phyloP scores from a whole-genome alignment of 2,113 vertebrate genomes.

The Notothenia rossii region DNA sequence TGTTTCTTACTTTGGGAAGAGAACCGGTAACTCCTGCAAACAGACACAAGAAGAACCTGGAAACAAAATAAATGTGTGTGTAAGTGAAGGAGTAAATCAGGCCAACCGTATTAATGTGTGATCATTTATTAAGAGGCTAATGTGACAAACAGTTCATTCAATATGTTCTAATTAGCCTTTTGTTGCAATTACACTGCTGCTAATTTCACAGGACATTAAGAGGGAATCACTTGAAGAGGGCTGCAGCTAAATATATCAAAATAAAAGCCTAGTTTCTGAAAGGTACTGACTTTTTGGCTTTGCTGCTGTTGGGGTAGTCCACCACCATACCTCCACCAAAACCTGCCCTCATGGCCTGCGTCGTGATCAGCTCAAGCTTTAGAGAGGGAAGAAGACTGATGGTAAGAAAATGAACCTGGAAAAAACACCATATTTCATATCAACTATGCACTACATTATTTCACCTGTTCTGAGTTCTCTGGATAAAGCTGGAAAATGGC shows the following conservation, averaged over 20 bases:
- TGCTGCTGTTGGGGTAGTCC: slow-evolving; percentile 97
- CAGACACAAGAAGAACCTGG: slow-evolving; percentile 96
- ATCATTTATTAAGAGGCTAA: slow-evolving; percentile 7
- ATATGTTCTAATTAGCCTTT: slow-evolving; percentile 29
- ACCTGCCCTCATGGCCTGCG: slow-evolving; percentile 94
- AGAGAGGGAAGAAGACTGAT: neutral
- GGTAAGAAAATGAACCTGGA: neutral
- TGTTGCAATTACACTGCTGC: neutral
- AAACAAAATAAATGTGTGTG: slow-evolving; percentile 1
- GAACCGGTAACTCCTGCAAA: slow-evolving; percentile 89
- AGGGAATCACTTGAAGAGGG: slow-evolving; percentile 4
- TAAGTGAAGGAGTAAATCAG: neutral
- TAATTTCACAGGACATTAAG: slow-evolving; percentile 51
- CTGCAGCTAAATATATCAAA: slow-evolving; percentile 16
- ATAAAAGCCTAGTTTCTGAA: slow-evolving; percentile 11
- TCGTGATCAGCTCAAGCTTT: slow-evolving; percentile 94
- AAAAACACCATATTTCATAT: neutral
- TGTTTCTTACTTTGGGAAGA: slow-evolving; percentile 89
- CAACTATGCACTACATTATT: neutral
- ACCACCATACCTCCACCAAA: slow-evolving; percentile 96
- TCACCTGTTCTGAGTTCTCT: slow-evolving; percentile 95
- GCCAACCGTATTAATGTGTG: slow-evolving; percentile 13
- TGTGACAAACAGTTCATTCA: slow-evolving; percentile 16
- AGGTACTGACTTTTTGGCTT: slow-evolving; percentile 94
- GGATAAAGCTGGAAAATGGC: slow-evolving; percentile 97